These are phyloP conservation scores for Hycleus phaleratus DNA, from an alignment of 1,140 invertebrate species.

Conservation along the genomic window DNA sequence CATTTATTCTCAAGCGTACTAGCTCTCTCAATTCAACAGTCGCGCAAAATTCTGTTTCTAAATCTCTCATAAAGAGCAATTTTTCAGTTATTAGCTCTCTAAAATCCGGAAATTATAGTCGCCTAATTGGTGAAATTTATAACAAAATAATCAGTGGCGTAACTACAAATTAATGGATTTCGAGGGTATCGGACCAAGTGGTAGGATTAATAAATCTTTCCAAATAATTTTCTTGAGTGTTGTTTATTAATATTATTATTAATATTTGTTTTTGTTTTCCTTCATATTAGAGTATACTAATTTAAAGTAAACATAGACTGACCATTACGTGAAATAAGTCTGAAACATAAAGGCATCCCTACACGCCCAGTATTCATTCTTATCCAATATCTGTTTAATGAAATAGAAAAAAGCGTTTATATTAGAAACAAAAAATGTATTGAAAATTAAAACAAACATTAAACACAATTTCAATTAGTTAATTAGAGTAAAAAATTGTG, in stretches of 20 bases:
- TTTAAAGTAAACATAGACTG: constrained; percentile 34
- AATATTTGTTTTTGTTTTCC: constrained; percentile 12
- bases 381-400: not conserved
- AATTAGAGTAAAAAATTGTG: not conserved
- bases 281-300: constrained; percentile 35
- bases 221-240: too few species aligned
- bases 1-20: too few species aligned
- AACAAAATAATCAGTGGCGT: too few species aligned
- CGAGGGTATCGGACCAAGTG: too few species aligned
- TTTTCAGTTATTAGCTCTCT: too few species aligned
- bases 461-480: not conserved
- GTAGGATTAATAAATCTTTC: too few species aligned
- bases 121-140: too few species aligned
- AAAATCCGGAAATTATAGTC: too few species aligned
- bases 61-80: too few species aligned
- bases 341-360: constrained; percentile 13
- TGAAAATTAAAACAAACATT: not conserved
- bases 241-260: constrained; percentile 26
- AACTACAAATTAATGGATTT: too few species aligned
- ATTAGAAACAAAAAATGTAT: not conserved
- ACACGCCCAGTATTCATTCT: constrained; percentile 9
- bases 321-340: constrained; percentile 33
- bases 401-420: not conserved
- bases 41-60: too few species aligned
- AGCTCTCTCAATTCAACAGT: too few species aligned